Conservation (phyloP, 1,140 invertebrate genomes). For the Drosophila equinoxialis region DNA sequence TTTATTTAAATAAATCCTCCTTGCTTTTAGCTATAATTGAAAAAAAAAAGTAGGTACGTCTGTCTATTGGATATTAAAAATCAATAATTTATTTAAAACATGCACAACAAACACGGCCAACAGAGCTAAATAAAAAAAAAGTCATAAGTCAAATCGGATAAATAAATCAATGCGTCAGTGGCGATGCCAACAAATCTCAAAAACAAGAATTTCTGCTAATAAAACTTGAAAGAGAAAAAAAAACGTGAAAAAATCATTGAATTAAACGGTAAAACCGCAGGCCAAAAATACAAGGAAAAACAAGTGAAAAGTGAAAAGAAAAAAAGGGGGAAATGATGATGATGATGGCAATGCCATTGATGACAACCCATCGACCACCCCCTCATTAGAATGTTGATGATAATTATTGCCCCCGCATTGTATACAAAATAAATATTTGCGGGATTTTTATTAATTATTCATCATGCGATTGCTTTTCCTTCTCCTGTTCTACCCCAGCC, state of each 20-base stretch:
- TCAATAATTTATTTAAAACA: slow-evolving; percentile 9
- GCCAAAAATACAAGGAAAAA: slow-evolving; percentile 9
- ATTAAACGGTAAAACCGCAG: slow-evolving; percentile 32
- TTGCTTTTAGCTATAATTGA: too few species aligned
- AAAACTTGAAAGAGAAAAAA: slow-evolving; percentile 39
- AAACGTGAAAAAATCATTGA: slow-evolving; percentile 14
- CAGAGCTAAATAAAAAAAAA: slow-evolving; percentile 1
- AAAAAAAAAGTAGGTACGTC: too few species aligned
- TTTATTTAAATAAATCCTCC: too few species aligned
- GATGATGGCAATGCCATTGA: slow-evolving; percentile 7
- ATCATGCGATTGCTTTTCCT: slow-evolving; percentile 23
- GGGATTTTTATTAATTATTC: slow-evolving; percentile 45
- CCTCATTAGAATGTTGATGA: slow-evolving; percentile 16
- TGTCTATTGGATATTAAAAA: neutral
- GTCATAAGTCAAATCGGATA: slow-evolving; percentile 1
- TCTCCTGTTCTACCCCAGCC: neutral
- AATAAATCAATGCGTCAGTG: slow-evolving; percentile 18
- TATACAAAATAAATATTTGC: slow-evolving; percentile 46
- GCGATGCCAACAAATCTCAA: slow-evolving; percentile 32
- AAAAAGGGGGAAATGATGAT: neutral
- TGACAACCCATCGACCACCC: slow-evolving; percentile 8
- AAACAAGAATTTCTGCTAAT: slow-evolving; percentile 28
- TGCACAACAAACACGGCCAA: neutral
- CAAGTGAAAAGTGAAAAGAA: neutral
- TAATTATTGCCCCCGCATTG: slow-evolving; percentile 29